Evolutionary conservation across 35 echinoderm and acorn worm genomes (phyloP).

Genomic region (Hemicentrotus pulcherrimus): DNA sequence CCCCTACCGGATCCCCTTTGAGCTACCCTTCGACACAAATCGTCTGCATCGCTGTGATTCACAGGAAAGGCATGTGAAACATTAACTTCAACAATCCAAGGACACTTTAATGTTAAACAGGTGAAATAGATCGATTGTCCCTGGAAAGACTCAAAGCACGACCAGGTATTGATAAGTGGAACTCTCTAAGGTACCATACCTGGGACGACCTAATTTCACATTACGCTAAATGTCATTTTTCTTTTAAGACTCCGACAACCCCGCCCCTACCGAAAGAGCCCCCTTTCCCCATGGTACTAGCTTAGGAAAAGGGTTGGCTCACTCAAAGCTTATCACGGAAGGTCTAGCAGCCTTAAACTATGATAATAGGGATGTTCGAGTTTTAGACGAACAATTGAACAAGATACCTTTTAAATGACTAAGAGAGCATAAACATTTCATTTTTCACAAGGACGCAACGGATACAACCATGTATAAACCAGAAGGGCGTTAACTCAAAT

Average conservation of each 20-base stretch:
- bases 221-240: neutral
- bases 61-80: neutral
- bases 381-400: too few species aligned
- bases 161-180: neutral
- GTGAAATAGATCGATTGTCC: neutral
- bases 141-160: neutral
- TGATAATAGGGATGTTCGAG: too few species aligned
- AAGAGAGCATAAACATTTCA: too few species aligned
- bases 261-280: neutral
- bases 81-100: conserved; percentile 12
- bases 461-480: too few species aligned
- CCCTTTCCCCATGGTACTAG: neutral
- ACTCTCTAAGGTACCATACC: neutral
- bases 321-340: neutral
- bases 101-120: neutral
- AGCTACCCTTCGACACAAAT: neutral
- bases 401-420: too few species aligned
- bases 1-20: neutral
- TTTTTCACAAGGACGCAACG: too few species aligned
- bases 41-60: neutral
- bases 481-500: too few species aligned
- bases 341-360: too few species aligned
- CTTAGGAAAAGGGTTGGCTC: neutral
- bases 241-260: neutral
- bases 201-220: neutral